A percentile compares a stretch with the other conserved stretches of the same genome.
These are phyloP conservation scores for Laticauda colubrina DNA, from an alignment of 2,113 vertebrate genomes.

Conservation along the genomic window DNA sequence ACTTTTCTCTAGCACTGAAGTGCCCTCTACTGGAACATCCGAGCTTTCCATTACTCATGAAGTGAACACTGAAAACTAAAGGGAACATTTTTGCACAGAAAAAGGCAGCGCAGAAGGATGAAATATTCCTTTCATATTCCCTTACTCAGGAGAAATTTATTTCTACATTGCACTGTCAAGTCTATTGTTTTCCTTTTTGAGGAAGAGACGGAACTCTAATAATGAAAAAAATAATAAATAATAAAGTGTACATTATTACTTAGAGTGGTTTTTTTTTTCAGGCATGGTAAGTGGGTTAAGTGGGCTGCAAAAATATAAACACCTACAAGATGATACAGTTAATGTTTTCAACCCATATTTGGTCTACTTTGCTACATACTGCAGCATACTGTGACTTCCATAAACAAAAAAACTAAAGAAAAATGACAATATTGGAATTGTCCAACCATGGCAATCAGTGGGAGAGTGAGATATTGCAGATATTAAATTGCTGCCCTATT, in stretches of 20 bases:
- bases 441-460: neutral
- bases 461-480: neutral
- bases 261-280: neutral
- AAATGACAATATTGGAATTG: neutral
- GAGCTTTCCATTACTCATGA: conserved; percentile 37
- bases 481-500: neutral
- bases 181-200: neutral
- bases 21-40: conserved; percentile 66
- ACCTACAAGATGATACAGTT: neutral
- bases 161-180: neutral
- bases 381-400: neutral
- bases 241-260: neutral
- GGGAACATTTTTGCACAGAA: conserved; percentile 62
- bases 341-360: neutral
- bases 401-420: neutral
- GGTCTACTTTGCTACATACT: neutral
- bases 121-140: neutral
- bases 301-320: neutral
- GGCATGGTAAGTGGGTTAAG: neutral
- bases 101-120: neutral
- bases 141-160: neutral
- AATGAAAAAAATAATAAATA: neutral
- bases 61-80: neutral
- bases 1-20: conserved; percentile 46
- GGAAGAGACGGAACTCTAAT: neutral